phyloP scores from a whole-genome alignment of 2,888 invertebrate species.

The Drosophila meridiana region DNA sequence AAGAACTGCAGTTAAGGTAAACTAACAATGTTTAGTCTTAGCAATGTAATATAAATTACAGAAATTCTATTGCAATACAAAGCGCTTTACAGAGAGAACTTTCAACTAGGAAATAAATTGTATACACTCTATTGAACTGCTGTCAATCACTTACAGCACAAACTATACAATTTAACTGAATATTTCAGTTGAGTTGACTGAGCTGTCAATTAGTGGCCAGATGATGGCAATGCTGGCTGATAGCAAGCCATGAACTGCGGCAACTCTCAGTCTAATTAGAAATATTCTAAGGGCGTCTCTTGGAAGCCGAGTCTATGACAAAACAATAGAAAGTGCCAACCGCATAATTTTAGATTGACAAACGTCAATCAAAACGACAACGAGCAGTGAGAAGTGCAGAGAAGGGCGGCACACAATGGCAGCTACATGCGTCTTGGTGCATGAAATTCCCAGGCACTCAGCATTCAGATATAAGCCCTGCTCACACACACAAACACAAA shows the following conservation, averaged over 20 bases:
- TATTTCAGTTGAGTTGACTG: slow-evolving; percentile 7
- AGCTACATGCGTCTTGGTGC: slow-evolving; percentile 16
- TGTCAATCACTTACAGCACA: neutral
- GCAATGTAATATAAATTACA: neutral
- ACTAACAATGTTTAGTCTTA: neutral
- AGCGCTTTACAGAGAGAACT: neutral
- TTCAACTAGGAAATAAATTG: neutral
- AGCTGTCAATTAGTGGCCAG: slow-evolving; percentile 41
- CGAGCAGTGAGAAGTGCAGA: slow-evolving; percentile 1
- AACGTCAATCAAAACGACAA: slow-evolving; percentile 63
- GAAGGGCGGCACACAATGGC: slow-evolving; percentile 43
- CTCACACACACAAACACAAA: slow-evolving; percentile 4
- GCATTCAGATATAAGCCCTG: neutral
- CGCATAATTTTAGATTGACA: slow-evolving; percentile 77
- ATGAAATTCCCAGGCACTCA: slow-evolving; percentile 28
- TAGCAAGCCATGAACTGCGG: slow-evolving; percentile 13
- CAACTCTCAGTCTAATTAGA: slow-evolving; percentile 54
- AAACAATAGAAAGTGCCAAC: slow-evolving; percentile 49
- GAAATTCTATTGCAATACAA: neutral
- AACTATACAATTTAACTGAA: slow-evolving; percentile 4
- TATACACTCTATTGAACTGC: neutral
- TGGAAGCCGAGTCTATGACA: slow-evolving; percentile 40
- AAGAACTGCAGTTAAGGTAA: slow-evolving; percentile 34
- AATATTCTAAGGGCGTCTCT: slow-evolving; percentile 32
- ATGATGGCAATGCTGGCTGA: slow-evolving; percentile 12